Evolutionary conservation across 2,888 invertebrate species (phyloP).

Genomic region (Harpagoxenus sublaevis): DNA sequence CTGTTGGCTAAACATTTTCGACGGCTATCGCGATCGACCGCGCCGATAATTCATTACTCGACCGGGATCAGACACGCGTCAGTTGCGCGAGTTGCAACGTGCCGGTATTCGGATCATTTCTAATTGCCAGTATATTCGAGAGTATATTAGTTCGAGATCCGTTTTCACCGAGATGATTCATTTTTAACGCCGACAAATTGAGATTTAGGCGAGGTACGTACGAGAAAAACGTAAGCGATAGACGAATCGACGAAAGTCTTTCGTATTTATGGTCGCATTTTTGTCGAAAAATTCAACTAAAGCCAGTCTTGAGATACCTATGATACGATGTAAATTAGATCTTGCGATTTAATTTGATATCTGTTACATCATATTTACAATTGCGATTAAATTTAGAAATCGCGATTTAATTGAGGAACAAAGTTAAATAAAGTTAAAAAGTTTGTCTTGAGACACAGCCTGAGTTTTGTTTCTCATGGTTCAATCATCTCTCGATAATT

Average conservation of each 20-base stretch:
- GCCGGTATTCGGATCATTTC: not conserved
- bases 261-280: not conserved
- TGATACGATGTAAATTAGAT: not conserved
- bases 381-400: too few relatives aligned
- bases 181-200: conserved; percentile 13
- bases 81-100: conserved; percentile 58
- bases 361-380: not conserved
- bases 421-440: not conserved
- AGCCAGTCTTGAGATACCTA: not conserved
- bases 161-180: not conserved
- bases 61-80: conserved; percentile 66
- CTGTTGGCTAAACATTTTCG: conserved; percentile 85
- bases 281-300: not conserved
- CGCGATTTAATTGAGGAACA: not conserved
- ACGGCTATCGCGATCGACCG: conserved; percentile 79
- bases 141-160: too few relatives aligned
- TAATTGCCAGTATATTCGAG: too few relatives aligned
- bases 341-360: not conserved
- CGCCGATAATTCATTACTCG: conserved; percentile 81
- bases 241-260: not conserved
- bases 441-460: not conserved
- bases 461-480: not conserved
- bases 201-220: not conserved
- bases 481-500: not conserved
- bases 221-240: not conserved